A percentile compares a stretch with the other conserved stretches of the same genome.
Evolutionary conservation across 2,888 invertebrate species (phyloP).

Genomic region (Pterostichus madidus): DNA sequence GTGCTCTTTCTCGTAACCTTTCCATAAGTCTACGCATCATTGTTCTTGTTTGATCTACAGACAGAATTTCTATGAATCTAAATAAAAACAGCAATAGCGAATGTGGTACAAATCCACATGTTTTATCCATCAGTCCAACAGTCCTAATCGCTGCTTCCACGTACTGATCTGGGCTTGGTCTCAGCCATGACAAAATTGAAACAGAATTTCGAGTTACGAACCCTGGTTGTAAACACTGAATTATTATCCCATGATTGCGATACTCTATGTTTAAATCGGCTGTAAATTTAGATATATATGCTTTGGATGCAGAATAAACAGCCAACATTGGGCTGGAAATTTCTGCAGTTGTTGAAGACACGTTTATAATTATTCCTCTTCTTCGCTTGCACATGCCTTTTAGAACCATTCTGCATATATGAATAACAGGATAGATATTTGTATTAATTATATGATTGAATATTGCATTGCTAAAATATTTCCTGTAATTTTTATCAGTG

Average conservation of each 20-base stretch:
- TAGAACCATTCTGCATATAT: constrained; percentile 91
- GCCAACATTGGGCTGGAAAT: constrained; percentile 90
- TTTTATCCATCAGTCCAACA: constrained; percentile 80
- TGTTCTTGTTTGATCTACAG: no score
- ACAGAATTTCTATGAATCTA: no score
- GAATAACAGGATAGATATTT: constrained; percentile 88
- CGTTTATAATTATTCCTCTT: constrained; percentile 92
- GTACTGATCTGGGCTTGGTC: constrained; percentile 86
- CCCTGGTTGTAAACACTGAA: constrained; percentile 92
- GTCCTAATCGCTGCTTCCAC: constrained; percentile 86
- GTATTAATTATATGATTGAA: constrained; percentile 85
- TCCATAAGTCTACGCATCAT: no score
- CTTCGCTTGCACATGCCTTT: constrained; percentile 90
- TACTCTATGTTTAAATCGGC: constrained; percentile 89
- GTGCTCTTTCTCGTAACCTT: no score
- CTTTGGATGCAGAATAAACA: constrained; percentile 94
- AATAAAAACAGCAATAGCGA: constrained; percentile 79
- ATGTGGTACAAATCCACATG: constrained; percentile 81
- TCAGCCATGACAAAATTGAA: constrained; percentile 87
- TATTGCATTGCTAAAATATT: constrained; percentile 71
- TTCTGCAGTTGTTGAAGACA: constrained; percentile 90
- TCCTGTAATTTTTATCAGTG: constrained; percentile 74
- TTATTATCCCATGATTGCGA: constrained; percentile 83
- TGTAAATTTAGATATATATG: constrained; percentile 90
- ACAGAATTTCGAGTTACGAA: constrained; percentile 96